Evolutionary conservation across 1,140 invertebrate genomes (phyloP).

Genomic region (Drosophila pseudoobscura): DNA sequence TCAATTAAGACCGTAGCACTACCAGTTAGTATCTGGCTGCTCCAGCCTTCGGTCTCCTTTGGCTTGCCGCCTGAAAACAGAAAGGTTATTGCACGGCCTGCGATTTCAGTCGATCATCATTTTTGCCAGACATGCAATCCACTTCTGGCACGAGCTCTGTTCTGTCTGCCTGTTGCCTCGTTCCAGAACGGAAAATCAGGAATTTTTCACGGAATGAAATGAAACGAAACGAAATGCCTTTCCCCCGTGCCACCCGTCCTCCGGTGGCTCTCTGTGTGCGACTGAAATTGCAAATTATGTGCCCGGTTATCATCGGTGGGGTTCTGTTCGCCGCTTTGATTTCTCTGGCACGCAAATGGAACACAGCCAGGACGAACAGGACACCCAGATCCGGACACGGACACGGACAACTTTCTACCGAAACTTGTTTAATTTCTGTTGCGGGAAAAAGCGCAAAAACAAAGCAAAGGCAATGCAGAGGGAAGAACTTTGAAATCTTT

Average conservation of each 20-base stretch:
- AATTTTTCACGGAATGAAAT: slow-evolving; percentile 53
- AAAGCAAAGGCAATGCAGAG: slow-evolving; percentile 21
- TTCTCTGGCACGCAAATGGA: slow-evolving; percentile 63
- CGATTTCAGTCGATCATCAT: slow-evolving; percentile 74
- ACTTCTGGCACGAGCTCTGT: slow-evolving; percentile 14
- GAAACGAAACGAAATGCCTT: slow-evolving; percentile 38
- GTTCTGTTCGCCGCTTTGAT: slow-evolving; percentile 52
- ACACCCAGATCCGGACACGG: neutral
- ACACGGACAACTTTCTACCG: slow-evolving; percentile 6
- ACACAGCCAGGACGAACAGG: slow-evolving; percentile 14
- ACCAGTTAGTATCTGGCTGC: slow-evolving; percentile 5
- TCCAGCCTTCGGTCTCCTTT: slow-evolving; percentile 4
- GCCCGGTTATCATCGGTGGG: slow-evolving; percentile 57
- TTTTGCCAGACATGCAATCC: slow-evolving; percentile 68
- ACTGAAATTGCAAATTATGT: slow-evolving; percentile 70
- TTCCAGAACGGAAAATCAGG: slow-evolving; percentile 37
- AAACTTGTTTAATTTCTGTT: slow-evolving; percentile 51
- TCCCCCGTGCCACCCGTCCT: neutral
- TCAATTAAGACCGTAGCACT: slow-evolving; percentile 45
- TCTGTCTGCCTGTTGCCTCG: slow-evolving; percentile 21
- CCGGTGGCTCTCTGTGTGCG: slow-evolving; percentile 1
- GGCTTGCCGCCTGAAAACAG: slow-evolving; percentile 22
- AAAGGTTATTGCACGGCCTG: slow-evolving; percentile 72
- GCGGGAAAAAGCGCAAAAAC: slow-evolving; percentile 35
- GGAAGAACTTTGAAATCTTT: slow-evolving; percentile 44